Base-by-base conservation (phyloP, 2,888 invertebrate genomes). In the Orthonevra nobilis region DNA sequence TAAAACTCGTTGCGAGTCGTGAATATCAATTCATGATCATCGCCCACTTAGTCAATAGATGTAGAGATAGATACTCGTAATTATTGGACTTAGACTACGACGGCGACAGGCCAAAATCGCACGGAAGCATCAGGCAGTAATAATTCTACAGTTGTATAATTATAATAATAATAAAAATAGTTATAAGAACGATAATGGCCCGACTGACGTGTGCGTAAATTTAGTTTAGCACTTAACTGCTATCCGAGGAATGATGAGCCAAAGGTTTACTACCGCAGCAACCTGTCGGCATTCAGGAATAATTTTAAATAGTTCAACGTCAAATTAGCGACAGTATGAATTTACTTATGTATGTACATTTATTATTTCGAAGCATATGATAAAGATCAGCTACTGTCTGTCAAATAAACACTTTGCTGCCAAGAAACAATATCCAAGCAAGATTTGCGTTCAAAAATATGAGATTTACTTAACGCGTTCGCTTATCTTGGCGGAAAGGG, bases 31-130 rank as follows among this genome's bases (percentile, higher is more conserved):
- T 52, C 38, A 63, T 63, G 23, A 30, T 26, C 42, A 44, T 12
- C 10, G 30, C 20, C 12, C 15, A 28, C 32, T 12, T 28, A 15
- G 42, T 42, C 50, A 17, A 50, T 4, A 23, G 5, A 23, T 4
- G 58, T 26, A 48, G 44, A 34, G 54, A 20, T 48, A 10, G 58
- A 58, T 38, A 12, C 63, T 58, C 42, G 50, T 63, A 63, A 58
- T 44, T 74, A 50, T 44, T 68, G 42, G n/a, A n/a, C n/a, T 75
- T 50, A 48, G 63, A 61, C 61, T 48, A 56, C 54, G 61, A 56
- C 52, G 26, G n/a, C n/a, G n/a, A 61, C 74, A 50, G 52, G 32
- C 75, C 70, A 63, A 75, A 75, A 42, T 70, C 63, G 68, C 69
- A 74, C 69, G 69, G 69, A 75, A 61, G 54, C 61, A 54, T 75